Base-by-base conservation (phyloP, 2,888 invertebrate genomes). In the Caenorhabditis zanzibari region DNA sequence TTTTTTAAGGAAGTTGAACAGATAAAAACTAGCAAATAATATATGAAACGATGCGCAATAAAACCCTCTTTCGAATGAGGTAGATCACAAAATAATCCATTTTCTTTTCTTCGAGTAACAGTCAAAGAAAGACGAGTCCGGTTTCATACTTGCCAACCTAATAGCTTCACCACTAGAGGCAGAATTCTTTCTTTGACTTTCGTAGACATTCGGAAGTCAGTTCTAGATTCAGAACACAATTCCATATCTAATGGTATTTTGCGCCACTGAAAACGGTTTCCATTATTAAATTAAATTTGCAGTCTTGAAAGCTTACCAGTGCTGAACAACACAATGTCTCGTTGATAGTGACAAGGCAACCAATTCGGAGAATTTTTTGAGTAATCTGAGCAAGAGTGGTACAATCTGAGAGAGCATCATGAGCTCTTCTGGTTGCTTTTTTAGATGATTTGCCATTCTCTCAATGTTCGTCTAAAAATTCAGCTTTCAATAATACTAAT, bases 251-350 rank as follows among this genome's bases (percentile, higher is more conserved):
- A 44, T 5, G 63, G 63, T 10, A 26, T 44, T 10, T 44, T 71
- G 5, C 79, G 79, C 71, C 79, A 79, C 79, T 79, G 32, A n/a
- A 74, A 22, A 24, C n/a, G 28, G 7, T 41, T 19, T 26, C 14
- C 9, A 22, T 14, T 1, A 4, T 38, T 26, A 74, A 56, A 19
- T 41, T 28, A 4, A 49, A 26, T 26, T 54, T 5, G 14, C 12
- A 22, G 5, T 24, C 3, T 24, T 24, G 0, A 54, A 26, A 71
- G 71, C 79, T 64, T 6, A 79, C 79, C 3, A 14, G 9, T 1
- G 19, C 7, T 0, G 56, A 56, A 19, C 47, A 41, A 49, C 71
- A 71, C 1, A 79, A 35, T 19, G 26, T 35, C n/a, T 79, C 79
- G 44, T 79, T 79, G 44, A 79, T 61, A 7, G 54, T 44, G 0